These are phyloP conservation scores for Periophthalmus modestus DNA, from an alignment of 2,113 vertebrate species.

Conservation along the genomic window DNA sequence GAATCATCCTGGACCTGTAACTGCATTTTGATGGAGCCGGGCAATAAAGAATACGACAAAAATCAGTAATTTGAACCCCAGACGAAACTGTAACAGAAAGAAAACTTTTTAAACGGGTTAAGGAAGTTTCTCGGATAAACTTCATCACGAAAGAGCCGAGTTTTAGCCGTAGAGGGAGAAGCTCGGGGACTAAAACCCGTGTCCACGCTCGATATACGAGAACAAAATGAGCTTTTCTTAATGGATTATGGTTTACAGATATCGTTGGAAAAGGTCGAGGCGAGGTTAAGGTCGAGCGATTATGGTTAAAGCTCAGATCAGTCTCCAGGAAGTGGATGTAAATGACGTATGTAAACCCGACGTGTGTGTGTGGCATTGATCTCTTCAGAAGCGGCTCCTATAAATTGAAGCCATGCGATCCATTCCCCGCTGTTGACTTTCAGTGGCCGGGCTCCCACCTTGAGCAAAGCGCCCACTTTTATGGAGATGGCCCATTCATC, in stretches of 20 bases:
- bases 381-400: constrained; percentile 45
- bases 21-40: too few species aligned
- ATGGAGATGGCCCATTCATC: constrained; percentile 55
- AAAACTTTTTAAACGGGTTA: background rate
- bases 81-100: background rate
- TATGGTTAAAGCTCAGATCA: too few species aligned
- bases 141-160: constrained; percentile 13
- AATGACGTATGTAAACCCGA: too few species aligned
- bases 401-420: constrained; percentile 65
- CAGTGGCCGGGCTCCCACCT: constrained; percentile 55
- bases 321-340: too few species aligned
- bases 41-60: background rate
- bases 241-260: too few species aligned
- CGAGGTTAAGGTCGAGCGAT: too few species aligned
- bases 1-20: too few species aligned
- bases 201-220: too few species aligned
- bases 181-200: background rate
- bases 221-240: too few species aligned
- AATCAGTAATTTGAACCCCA: background rate
- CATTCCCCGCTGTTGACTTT: constrained; percentile 61
- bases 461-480: constrained; percentile 51
- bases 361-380: constrained; percentile 43
- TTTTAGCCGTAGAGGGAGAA: constrained; percentile 32
- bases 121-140: constrained; percentile 1
- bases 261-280: too few species aligned